These are phyloP conservation scores for Drosophila prosaltans DNA, from an alignment of 1,140 invertebrate genomes.

Conservation along the genomic window DNA sequence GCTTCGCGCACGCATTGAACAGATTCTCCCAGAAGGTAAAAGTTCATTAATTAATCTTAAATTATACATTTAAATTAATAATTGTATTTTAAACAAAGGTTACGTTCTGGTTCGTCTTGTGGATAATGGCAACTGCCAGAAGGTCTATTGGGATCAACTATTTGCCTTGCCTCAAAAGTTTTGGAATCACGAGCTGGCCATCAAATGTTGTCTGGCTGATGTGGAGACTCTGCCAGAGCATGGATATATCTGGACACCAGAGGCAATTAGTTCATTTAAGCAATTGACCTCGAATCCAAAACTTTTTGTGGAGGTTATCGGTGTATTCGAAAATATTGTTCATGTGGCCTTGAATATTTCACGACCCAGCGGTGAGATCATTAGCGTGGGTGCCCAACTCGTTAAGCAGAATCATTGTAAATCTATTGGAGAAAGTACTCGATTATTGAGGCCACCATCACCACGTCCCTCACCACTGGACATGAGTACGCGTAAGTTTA, in stretches of 20 bases:
- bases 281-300: slow-evolving; percentile 64
- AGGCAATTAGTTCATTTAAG: slow-evolving; percentile 47
- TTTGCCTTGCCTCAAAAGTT: slow-evolving; percentile 49
- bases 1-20: slow-evolving; percentile 61
- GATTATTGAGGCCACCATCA: background rate
- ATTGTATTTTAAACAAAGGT: slow-evolving; percentile 29
- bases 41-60: background rate
- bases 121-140: slow-evolving; percentile 51
- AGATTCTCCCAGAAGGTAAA: slow-evolving; percentile 52
- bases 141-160: slow-evolving; percentile 56
- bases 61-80: background rate
- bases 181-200: slow-evolving; percentile 34
- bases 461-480: background rate
- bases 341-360: slow-evolving; percentile 50
- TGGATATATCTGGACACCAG: slow-evolving; percentile 58
- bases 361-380: slow-evolving; percentile 31
- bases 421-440: slow-evolving; percentile 57
- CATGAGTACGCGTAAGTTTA: slow-evolving; percentile 26
- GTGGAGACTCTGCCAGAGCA: slow-evolving; percentile 62
- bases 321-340: background rate
- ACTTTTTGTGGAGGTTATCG: slow-evolving; percentile 49
- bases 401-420: slow-evolving; percentile 51
- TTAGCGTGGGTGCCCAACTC: slow-evolving; percentile 56
- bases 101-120: slow-evolving; percentile 58
- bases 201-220: slow-evolving; percentile 64